These are phyloP conservation scores for Pangasius sanitwongsei DNA, from an alignment of 2,797 vertebrate genomes.

Conservation along the genomic window DNA sequence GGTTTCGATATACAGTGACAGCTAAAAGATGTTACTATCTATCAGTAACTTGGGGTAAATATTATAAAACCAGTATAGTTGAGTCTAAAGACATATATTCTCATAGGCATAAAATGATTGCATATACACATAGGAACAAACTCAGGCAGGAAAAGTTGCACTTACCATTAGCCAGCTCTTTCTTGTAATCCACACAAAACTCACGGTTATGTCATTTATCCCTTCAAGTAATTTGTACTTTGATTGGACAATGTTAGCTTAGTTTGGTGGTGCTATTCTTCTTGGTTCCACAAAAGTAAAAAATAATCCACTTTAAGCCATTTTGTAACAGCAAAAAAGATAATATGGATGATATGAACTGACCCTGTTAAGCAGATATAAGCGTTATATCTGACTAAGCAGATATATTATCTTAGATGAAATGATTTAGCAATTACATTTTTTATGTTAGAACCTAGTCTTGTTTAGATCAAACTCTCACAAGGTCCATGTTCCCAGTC, in stretches of 20 bases:
- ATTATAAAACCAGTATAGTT: background rate
- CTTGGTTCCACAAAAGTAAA: background rate
- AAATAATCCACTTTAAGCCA: background rate
- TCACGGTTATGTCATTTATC: background rate
- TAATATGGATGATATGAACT: background rate
- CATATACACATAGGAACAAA: background rate
- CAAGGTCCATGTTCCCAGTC: background rate
- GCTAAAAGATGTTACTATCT: background rate
- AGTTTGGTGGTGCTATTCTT: background rate
- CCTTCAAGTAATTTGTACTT: background rate
- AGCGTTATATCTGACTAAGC: background rate
- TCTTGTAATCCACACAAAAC: background rate
- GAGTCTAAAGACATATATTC: background rate
- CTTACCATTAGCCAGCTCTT: background rate
- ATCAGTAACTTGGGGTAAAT: background rate
- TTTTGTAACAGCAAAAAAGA: background rate
- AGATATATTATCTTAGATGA: background rate
- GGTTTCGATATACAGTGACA: background rate
- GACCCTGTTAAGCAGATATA: background rate
- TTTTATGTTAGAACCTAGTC: background rate
- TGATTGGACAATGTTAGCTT: background rate
- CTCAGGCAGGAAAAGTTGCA: background rate
- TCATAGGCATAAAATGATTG: background rate
- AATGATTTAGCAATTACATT: background rate
- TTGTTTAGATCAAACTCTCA: background rate